phyloP scores from a whole-genome alignment of 2,113 vertebrate genomes.

The Mellivora capensis region DNA sequence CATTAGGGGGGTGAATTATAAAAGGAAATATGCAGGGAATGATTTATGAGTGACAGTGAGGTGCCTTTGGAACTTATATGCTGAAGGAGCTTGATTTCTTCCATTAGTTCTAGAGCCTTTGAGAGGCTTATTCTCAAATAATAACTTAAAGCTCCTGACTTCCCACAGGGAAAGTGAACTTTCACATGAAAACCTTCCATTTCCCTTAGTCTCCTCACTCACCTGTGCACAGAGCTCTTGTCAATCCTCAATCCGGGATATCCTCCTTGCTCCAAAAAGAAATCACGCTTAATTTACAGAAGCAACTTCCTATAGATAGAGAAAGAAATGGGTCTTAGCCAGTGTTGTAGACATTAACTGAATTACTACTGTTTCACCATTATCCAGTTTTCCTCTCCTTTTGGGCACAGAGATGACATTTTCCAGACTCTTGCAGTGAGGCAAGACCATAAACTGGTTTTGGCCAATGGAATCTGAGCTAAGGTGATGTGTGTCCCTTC shows the following conservation, averaged over 20 bases:
- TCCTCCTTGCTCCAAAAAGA: neutral
- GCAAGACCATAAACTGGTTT: neutral
- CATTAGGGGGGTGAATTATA: neutral
- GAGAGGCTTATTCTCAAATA: neutral
- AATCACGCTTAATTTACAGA: constrained; percentile 1
- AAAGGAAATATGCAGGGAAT: neutral
- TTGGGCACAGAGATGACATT: neutral
- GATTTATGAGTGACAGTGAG: neutral
- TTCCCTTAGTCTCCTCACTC: neutral
- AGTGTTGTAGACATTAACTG: neutral
- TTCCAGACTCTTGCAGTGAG: neutral
- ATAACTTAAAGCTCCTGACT: neutral
- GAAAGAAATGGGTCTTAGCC: neutral
- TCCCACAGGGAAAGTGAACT: neutral
- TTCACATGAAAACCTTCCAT: neutral
- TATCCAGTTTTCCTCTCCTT: neutral
- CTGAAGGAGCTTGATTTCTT: neutral
- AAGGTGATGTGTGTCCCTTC: neutral
- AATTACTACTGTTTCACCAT: neutral
- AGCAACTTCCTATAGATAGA: neutral
- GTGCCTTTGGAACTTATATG: neutral
- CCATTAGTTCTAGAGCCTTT: neutral
- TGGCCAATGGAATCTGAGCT: neutral
- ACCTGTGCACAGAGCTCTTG: neutral
- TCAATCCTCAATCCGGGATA: neutral